Base-by-base conservation (phyloP, 2,113 vertebrate genomes). In the Orcinus orca region DNA sequence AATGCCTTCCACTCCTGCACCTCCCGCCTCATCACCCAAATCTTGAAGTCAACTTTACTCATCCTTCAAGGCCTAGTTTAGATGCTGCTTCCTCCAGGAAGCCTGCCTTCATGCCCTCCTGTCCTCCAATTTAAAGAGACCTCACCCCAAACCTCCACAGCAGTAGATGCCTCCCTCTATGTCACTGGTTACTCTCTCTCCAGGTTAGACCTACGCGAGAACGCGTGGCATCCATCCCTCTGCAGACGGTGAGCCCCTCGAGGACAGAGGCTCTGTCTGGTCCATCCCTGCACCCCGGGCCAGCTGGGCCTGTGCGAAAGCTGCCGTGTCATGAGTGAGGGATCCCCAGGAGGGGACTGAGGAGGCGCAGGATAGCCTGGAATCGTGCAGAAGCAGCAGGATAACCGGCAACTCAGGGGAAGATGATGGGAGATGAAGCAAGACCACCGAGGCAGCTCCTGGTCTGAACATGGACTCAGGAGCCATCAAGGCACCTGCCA, bases 151-250 rank as follows among this genome's bases (percentile, higher is more conserved):
- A 5, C 41, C 50, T 36, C 50, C 38, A 33, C 0, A 0, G 38
- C 18, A 11, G 14, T 4, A 2, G 13, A 5, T 11, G 41, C 25
- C 26, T 15, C 50, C 15, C 2, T 68, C 23, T 38, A 9, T n/a
- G 63, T 21, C 8, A 0, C 55, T 18, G 88, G 63, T 23, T 65
- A 26, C 33, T 58, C 8, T 58, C 2, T 62, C 73, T 14, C 41
- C 63, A 15, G 3, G 3, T 79, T 3, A 53, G 94, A 80, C 10
- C 10, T 25, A 1, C 1, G 2, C 26, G 33, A 62, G 20, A 17
- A 11, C 0, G 3, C 0, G 2, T 2, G 26, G 31, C 26, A 53
- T 13, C 53, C 18, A 0, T 23, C 41, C 26, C 63, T 29, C 7
- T 7, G 26, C 23, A 29, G 33, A 11, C 0, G 8, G 84, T 0